These are phyloP conservation scores for Stegodyphus dumicola DNA, from an alignment of 1,140 invertebrate genomes.

Conservation along the genomic window DNA sequence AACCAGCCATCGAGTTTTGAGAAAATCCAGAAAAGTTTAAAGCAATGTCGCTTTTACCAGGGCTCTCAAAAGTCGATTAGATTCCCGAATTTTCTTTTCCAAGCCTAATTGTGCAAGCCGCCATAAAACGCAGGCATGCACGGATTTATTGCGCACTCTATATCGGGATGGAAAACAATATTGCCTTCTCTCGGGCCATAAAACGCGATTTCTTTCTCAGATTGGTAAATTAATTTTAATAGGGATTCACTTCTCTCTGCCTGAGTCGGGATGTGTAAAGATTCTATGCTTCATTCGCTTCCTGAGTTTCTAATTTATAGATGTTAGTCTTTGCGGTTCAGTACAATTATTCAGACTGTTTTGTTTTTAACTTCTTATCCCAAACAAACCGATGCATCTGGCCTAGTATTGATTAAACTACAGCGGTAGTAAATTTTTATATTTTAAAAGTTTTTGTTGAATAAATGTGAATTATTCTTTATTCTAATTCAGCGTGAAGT, in stretches of 20 bases:
- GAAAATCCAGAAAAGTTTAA: conserved; percentile 51
- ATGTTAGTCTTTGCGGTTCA: neutral
- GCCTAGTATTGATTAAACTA: no score
- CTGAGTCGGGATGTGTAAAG: neutral
- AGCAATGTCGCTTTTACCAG: neutral
- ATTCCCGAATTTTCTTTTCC: conserved; percentile 30
- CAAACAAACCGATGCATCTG: no score
- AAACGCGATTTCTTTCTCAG: conserved; percentile 46
- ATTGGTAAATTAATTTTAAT: conserved; percentile 60
- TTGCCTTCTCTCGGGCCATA: conserved; percentile 38
- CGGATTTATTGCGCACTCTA: conserved; percentile 42
- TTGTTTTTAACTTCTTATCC: no score
- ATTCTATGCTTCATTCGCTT: conserved; percentile 24
- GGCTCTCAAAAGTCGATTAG: conserved; percentile 43
- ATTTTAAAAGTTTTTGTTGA: no score
- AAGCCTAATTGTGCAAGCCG: conserved; percentile 46
- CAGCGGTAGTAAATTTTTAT: no score
- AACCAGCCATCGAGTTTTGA: conserved; percentile 26
- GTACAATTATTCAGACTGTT: neutral
- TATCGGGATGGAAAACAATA: conserved; percentile 48
- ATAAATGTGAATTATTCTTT: no score
- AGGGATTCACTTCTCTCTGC: conserved; percentile 7
- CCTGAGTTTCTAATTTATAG: conserved; percentile 10
- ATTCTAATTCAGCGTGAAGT: no score
- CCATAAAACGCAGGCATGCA: conserved; percentile 55